These are phyloP conservation scores for Strongylocentrotus purpuratus DNA, from an alignment of 35 echinoderm and acorn worm genomes.

Conservation along the genomic window DNA sequence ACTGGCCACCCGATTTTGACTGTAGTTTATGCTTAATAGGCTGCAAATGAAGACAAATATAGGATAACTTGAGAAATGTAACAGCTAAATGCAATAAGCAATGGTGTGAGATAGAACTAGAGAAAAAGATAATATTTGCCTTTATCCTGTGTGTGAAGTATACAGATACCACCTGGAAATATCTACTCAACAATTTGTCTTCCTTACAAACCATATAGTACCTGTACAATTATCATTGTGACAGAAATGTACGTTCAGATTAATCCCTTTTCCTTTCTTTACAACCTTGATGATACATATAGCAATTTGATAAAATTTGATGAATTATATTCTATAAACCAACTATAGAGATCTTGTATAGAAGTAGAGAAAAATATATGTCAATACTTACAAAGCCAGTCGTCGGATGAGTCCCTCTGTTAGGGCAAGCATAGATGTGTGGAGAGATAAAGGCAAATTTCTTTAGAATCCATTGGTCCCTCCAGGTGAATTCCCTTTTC, in stretches of 20 bases:
- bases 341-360: background rate
- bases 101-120: background rate
- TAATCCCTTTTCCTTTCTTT: no score
- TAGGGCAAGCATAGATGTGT: background rate
- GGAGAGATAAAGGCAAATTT: background rate
- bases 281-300: no score
- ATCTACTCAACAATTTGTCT: no score
- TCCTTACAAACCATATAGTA: no score
- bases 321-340: no score
- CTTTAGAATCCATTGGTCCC: background rate
- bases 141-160: no score
- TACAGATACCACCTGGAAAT: no score
- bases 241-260: no score
- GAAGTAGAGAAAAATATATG: background rate
- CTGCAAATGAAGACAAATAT: background rate
- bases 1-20: background rate
- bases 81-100: background rate
- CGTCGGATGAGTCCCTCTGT: background rate
- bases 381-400: background rate
- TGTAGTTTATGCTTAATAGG: background rate
- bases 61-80: background rate
- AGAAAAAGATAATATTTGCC: background rate
- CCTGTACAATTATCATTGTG: no score
- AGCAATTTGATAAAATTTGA: no score
- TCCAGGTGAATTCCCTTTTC: background rate